A percentile compares a stretch with the other conserved stretches of the same genome.
These are phyloP conservation scores for Crotophaga sulcirostris DNA, from an alignment of 2,113 vertebrate genomes.

Conservation along the genomic window DNA sequence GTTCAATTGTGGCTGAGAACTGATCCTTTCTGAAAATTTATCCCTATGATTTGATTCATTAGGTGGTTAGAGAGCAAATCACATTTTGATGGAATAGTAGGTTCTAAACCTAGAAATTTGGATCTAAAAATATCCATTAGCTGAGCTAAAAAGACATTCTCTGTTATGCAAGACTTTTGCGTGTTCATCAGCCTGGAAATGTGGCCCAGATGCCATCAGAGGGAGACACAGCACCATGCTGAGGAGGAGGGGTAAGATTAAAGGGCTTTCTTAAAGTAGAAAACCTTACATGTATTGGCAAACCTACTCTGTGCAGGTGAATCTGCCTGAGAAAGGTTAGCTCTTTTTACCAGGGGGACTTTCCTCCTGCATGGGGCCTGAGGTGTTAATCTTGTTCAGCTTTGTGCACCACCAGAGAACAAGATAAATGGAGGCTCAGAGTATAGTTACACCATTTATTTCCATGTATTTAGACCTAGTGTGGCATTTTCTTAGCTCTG, in stretches of 20 bases:
- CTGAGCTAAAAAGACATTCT: not conserved
- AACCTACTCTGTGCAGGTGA: not conserved
- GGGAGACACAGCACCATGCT: conserved; percentile 46
- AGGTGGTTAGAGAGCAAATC: not conserved
- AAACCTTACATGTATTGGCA: not conserved
- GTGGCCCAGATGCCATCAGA: conserved; percentile 52
- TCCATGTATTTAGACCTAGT: not conserved
- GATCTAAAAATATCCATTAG: not conserved
- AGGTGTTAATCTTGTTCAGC: not conserved
- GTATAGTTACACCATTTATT: not conserved
- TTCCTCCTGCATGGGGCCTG: not conserved
- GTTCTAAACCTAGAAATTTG: not conserved
- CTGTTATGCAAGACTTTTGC: not conserved
- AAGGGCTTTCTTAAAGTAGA: not conserved
- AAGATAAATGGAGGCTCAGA: not conserved
- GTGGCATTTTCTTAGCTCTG: not conserved
- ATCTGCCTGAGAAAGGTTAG: not conserved
- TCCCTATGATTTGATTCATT: not conserved
- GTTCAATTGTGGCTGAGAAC: not conserved
- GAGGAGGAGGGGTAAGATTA: not conserved
- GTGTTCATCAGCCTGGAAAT: conserved; percentile 7
- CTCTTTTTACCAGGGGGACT: not conserved
- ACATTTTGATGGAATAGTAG: not conserved
- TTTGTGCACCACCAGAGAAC: not conserved
- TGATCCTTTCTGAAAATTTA: not conserved